Percentiles rank a stretch among this genome's conserved stretches.
Conservation (phyloP, 2,113 vertebrate species). For the Myiopsitta monachus region DNA sequence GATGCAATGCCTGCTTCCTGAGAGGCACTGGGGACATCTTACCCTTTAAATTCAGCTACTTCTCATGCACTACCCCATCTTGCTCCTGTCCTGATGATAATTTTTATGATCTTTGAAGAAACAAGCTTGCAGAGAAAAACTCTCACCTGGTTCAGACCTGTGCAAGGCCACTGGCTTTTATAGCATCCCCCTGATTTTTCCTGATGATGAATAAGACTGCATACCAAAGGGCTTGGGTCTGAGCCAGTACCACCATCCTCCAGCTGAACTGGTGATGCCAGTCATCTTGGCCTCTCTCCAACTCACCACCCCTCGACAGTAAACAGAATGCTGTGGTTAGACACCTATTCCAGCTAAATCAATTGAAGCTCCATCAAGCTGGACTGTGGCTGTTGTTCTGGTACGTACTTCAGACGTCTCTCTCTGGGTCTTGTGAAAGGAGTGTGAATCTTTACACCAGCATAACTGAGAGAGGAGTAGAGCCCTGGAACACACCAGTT, state of each 20-base stretch:
- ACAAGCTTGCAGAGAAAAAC: background rate
- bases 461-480: background rate
- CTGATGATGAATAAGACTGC: background rate
- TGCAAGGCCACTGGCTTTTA: background rate
- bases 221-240: background rate
- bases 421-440: background rate
- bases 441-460: background rate
- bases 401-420: background rate
- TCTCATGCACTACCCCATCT: background rate
- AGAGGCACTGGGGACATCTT: background rate
- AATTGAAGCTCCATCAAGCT: fast-evolving
- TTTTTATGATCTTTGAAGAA: background rate
- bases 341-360: background rate
- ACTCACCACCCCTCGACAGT: fast-evolving
- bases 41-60: background rate
- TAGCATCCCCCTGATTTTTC: background rate
- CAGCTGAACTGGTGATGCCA: background rate
- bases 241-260: background rate
- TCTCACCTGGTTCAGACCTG: background rate
- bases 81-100: background rate
- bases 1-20: background rate
- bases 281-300: background rate
- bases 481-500: background rate
- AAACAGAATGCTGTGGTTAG: background rate
- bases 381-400: fast-evolving